phyloP scores from a whole-genome alignment of 2,888 invertebrate genomes.

The Omphaloscelis lunosa region DNA sequence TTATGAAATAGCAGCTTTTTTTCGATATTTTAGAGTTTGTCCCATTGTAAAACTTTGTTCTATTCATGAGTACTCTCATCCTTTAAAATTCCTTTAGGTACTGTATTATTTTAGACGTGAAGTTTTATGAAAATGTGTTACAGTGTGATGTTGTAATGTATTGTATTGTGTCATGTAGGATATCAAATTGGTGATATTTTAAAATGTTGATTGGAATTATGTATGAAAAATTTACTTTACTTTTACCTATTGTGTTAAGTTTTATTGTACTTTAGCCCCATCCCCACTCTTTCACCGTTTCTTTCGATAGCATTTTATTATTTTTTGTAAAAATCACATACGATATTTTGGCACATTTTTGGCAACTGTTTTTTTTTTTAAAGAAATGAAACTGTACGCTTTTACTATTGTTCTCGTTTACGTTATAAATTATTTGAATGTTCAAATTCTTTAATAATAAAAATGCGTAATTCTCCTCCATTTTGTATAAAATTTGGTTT shows the following conservation, averaged over 20 bases:
- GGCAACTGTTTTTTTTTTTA: slow-evolving; percentile 3
- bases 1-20: not conserved
- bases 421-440: not conserved
- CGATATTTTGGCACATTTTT: slow-evolving; percentile 47
- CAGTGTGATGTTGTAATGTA: not conserved
- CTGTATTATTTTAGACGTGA: not conserved
- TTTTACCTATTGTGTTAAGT: not conserved
- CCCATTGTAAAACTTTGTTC: not conserved
- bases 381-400: not conserved
- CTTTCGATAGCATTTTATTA: not conserved
- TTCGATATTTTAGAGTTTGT: not conserved
- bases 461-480: slow-evolving; percentile 81
- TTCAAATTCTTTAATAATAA: slow-evolving; percentile 42
- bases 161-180: not conserved
- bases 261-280: not conserved
- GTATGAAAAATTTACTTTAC: not conserved
- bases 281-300: not conserved
- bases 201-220: not conserved
- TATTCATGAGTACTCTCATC: not conserved
- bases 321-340: not conserved
- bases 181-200: not conserved
- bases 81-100: not conserved
- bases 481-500: slow-evolving; percentile 80
- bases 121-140: not conserved
- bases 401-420: not conserved